Percentiles rank a stretch among this genome's conserved stretches.
Conservation (phyloP, 2,888 invertebrate species). For the Athalia cordata region DNA sequence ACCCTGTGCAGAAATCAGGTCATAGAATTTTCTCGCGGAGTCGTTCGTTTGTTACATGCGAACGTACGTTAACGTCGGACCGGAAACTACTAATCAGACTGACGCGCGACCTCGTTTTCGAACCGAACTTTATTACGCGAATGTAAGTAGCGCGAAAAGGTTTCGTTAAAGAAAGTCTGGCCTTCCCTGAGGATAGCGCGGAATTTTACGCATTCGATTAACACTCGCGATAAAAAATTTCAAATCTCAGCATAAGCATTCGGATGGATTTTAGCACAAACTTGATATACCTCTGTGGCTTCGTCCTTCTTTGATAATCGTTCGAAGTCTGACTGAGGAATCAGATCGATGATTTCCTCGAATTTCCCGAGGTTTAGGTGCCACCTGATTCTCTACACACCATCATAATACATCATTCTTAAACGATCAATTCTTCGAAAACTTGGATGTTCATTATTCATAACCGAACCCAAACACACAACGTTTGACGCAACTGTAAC, state of each 20-base stretch:
- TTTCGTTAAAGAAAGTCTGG: background rate
- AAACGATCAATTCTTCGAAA: conserved; percentile 13
- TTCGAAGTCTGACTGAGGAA: conserved; percentile 3
- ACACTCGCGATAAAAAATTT: background rate
- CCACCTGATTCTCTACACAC: background rate
- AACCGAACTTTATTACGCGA: conserved; percentile 25
- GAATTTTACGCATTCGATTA: conserved; percentile 9
- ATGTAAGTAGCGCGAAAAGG: too few relatives aligned
- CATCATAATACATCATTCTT: conserved; percentile 15
- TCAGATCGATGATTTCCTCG: conserved; percentile 1
- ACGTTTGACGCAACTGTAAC: conserved; percentile 1
- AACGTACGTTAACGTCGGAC: conserved; percentile 12
- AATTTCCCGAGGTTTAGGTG: background rate
- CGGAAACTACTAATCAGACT: conserved; percentile 38
- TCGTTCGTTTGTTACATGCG: conserved; percentile 30
- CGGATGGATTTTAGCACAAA: background rate
- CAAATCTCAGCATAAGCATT: background rate
- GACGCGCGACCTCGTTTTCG: conserved; percentile 29
- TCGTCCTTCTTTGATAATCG: conserved; percentile 3
- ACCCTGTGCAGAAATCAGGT: conserved; percentile 19
- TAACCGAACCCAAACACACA: background rate
- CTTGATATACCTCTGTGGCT: background rate
- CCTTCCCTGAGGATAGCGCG: background rate
- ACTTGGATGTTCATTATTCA: conserved; percentile 28
- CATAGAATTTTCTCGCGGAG: conserved; percentile 8